Evolutionary conservation across 2,113 vertebrate genomes (phyloP).

Genomic region (Leptodactylus fuscus): DNA sequence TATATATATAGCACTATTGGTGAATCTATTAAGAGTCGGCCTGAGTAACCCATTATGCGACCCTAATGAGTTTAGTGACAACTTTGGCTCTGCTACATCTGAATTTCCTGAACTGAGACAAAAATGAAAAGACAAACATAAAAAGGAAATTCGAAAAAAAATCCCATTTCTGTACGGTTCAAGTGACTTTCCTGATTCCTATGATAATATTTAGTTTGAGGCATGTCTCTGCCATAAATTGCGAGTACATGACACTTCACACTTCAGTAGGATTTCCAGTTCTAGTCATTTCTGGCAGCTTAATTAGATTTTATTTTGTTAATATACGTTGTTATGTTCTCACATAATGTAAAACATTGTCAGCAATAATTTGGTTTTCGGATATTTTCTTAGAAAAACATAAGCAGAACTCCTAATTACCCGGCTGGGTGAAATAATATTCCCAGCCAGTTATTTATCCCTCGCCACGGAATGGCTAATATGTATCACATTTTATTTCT

Average conservation of each 20-base stretch:
- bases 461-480: not conserved
- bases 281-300: not conserved
- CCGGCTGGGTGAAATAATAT: not conserved
- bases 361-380: slow-evolving; percentile 9
- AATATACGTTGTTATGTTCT: not conserved
- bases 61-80: not conserved
- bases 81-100: not conserved
- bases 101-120: not conserved
- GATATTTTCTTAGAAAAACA: slow-evolving; percentile 14
- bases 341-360: not conserved
- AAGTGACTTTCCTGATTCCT: not conserved
- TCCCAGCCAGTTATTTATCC: slow-evolving; percentile 20
- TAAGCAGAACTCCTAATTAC: slow-evolving; percentile 26
- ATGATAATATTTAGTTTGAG: not conserved
- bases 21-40: not conserved
- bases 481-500: slow-evolving; percentile 33
- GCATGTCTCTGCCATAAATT: not conserved
- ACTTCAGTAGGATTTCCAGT: not conserved
- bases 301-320: slow-evolving; percentile 30
- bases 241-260: not conserved
- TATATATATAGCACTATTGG: no score
- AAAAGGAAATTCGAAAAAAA: not conserved
- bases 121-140: not conserved
- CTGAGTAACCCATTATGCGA: not conserved
- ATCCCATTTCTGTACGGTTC: not conserved